Evolutionary conservation across 2,113 vertebrate species (phyloP).

Genomic region (Helogale parvula): DNA sequence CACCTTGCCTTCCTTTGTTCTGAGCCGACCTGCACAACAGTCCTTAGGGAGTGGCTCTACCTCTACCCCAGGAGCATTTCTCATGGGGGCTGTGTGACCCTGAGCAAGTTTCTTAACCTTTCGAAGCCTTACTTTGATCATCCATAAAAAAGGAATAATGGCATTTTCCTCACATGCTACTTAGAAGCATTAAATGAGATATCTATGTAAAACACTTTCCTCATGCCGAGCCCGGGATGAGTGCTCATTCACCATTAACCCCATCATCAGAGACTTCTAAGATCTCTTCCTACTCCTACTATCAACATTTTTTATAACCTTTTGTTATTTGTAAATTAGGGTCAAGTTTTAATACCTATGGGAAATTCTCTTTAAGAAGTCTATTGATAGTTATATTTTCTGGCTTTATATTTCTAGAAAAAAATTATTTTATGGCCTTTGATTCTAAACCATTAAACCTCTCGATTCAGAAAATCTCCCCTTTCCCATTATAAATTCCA

Average conservation of each 20-base stretch:
- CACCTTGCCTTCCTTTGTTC: too few relatives aligned
- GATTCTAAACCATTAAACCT: neutral
- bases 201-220: neutral
- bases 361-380: conserved; percentile 39
- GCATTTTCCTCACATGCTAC: neutral
- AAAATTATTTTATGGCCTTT: conserved; percentile 6
- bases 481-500: neutral
- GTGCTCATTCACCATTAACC: neutral
- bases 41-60: too few relatives aligned
- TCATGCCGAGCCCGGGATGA: neutral
- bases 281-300: neutral
- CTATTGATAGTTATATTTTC: conserved; percentile 34
- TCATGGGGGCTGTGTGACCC: neutral
- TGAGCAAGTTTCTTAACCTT: neutral
- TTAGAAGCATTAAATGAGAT: neutral
- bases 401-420: conserved; percentile 5
- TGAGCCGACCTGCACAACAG: too few relatives aligned
- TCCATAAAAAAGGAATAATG: neutral
- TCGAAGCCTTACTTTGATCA: neutral
- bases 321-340: conserved; percentile 26
- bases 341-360: neutral
- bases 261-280: neutral
- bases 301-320: neutral
- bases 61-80: neutral
- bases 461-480: neutral